Base-by-base conservation (phyloP, 1,140 invertebrate genomes). In the Artemia franciscana region DNA sequence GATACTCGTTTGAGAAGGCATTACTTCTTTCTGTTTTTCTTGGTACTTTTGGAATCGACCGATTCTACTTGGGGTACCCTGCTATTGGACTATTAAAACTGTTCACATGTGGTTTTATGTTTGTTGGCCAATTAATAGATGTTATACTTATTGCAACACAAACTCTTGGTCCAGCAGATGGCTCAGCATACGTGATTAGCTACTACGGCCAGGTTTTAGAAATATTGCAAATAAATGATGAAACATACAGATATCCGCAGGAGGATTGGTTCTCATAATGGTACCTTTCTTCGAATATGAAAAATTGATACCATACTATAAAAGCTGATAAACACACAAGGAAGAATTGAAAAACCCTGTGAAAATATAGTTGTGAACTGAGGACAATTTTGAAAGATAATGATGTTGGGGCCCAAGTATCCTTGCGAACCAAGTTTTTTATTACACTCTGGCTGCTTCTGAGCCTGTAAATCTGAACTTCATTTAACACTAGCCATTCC, bases 51-150 rank as follows among this genome's bases (percentile, higher is more conserved):
- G 94, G 94, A n/a, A 79, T 88, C 15, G 94, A 98, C 73, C 77
- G 94, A 65, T 96, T 98, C 73, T 98, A 97, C 71, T 76, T 98
- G 3, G 94, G 94, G 18, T 97, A 98, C 74, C 88, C 90, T 59
- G 93, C 90, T 23, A 81, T 97, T 65, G 93, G 92, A 1, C 74
- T 97, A 58, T 79, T 94, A 5, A 98, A 98, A 73, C 80, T 97
- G 66, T 91, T 90, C 70, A 97, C 93, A 0, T 75, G 97, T 25
- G 94, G 94, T 5, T 96, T 95, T 70, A 84, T 97, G 78, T 95
- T 98, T 26, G 24, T 23, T 61, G 60, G 88, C 5, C 92, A 97
- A 73, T 77, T 98, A 26, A 76, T 93, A 62, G 94, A 98, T 74
- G 86, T 98, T 21, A 84, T 98, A 69, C 76, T 98, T 24, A 97